phyloP scores from a whole-genome alignment of 2,113 vertebrate species.

The Isurus oxyrinchus region DNA sequence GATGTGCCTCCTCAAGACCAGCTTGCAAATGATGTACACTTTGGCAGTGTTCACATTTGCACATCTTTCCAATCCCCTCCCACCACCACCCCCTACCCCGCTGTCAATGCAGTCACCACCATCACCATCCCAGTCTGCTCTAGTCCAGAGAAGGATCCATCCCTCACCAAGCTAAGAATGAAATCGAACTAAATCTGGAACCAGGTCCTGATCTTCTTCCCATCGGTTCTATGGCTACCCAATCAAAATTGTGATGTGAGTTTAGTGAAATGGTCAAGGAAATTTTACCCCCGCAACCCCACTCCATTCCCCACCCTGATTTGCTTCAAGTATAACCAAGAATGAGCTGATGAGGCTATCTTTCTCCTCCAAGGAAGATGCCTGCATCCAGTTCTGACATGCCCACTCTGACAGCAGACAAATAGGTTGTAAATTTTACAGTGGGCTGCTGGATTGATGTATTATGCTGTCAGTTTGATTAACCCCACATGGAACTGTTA shows the following conservation, averaged over 20 bases:
- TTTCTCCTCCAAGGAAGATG: neutral
- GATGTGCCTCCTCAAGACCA: neutral
- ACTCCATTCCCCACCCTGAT: neutral
- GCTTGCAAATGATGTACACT: neutral
- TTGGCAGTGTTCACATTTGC: neutral
- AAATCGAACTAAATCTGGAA: neutral
- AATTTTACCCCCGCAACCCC: neutral
- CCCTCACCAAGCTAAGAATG: neutral
- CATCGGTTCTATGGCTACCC: neutral
- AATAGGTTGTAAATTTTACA: conserved; percentile 28
- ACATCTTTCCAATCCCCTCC: neutral
- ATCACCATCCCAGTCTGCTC: neutral
- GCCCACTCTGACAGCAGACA: conserved; percentile 9
- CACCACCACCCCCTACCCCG: too few relatives aligned
- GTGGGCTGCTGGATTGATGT: neutral
- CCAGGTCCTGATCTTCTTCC: neutral
- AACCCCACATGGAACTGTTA: neutral
- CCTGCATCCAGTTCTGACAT: neutral
- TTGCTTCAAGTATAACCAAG: neutral
- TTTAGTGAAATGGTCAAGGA: neutral
- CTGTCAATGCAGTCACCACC: too few relatives aligned
- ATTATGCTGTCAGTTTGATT: neutral
- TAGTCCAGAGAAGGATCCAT: neutral
- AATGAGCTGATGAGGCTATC: neutral
- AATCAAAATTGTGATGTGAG: neutral